Percentiles rank a stretch among this genome's conserved stretches.
These are phyloP conservation scores for Cyrtorhinus lividipennis DNA, from an alignment of 1,140 invertebrate species.

Conservation along the genomic window DNA sequence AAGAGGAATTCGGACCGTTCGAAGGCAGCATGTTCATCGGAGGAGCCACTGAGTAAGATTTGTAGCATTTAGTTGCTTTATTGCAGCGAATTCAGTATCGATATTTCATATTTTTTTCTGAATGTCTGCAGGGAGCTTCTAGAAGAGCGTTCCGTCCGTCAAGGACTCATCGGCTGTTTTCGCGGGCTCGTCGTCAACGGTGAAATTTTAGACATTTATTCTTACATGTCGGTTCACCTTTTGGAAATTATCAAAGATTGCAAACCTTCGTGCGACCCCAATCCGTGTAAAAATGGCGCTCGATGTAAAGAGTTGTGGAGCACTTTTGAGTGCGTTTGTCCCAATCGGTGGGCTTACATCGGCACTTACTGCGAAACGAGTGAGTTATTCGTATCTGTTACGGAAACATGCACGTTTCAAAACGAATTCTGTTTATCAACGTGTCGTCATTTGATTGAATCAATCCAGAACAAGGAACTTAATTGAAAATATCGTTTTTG, in stretches of 20 bases:
- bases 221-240: slow-evolving; percentile 81
- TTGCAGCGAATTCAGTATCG: background rate
- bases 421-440: too few species aligned
- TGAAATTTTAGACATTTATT: slow-evolving; percentile 77
- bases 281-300: slow-evolving; percentile 82
- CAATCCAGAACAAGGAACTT: too few species aligned
- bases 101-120: too few species aligned
- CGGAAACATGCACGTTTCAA: too few species aligned
- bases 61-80: background rate
- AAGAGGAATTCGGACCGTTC: slow-evolving; percentile 80
- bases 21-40: slow-evolving; percentile 87
- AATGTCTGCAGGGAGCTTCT: slow-evolving; percentile 60
- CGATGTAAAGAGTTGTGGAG: slow-evolving; percentile 85
- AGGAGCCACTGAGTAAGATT: slow-evolving; percentile 74
- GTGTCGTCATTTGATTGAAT: too few species aligned
- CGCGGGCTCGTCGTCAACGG: slow-evolving; percentile 81
- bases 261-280: slow-evolving; percentile 81
- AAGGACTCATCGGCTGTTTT: slow-evolving; percentile 85
- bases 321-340: slow-evolving; percentile 75
- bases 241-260: slow-evolving; percentile 85
- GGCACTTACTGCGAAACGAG: slow-evolving; percentile 79
- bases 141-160: slow-evolving; percentile 57
- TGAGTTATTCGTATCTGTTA: slow-evolving; percentile 38
- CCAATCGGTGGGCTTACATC: slow-evolving; percentile 79
- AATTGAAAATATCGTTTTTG: too few species aligned